Evolutionary conservation across 1,140 invertebrate genomes (phyloP), one percentile per base, ranked within the genome.

Genomic region (Hetaerina americana): DNA sequence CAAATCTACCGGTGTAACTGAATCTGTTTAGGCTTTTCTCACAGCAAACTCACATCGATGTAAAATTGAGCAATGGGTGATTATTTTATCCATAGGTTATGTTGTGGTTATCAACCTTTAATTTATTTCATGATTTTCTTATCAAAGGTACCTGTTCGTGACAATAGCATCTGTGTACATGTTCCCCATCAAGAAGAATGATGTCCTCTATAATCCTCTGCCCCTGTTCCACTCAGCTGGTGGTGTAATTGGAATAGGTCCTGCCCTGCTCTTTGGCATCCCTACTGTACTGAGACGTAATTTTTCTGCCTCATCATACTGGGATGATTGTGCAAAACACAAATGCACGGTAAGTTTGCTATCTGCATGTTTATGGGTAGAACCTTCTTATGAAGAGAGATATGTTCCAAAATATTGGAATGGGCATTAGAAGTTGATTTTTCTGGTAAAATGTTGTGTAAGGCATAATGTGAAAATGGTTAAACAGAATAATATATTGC

Each of bases 271-370:
- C 5, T 80, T 80, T 76, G 91, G 90, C 57, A 84, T 82, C 57
- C 86, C 87, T 10, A 82, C 86, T 73, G 88, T 89, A 25, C 79
- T 93, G 5, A 79, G 87, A 73, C 82, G 81, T 18, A 92, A 92
- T 79, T 93, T 93, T 80, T 92, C 90, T 12, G 91, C 90, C 24
- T 86, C 86, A 69, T 82, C 85, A 71, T 93, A 91, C 79, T 93
- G 91, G 89, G 81, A 83, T 26, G 90, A 91, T 77, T 91, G 89
- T 78, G 84, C 88, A 40, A 85, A 88, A 76, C 87, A 90, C 77
- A 85, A 90, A 57, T 90, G 88, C 75, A 91, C 90, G 29, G 89
- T 90, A 79, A 82, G 84, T 80, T n/a, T n/a, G n/a, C n/a, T n/a
- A n/a, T n/a, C n/a, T n/a, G 0, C n/a, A n/a, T n/a, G n/a, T n/a